Conservation (phyloP, 1,140 invertebrate genomes). For the Subanguina moxae region DNA sequence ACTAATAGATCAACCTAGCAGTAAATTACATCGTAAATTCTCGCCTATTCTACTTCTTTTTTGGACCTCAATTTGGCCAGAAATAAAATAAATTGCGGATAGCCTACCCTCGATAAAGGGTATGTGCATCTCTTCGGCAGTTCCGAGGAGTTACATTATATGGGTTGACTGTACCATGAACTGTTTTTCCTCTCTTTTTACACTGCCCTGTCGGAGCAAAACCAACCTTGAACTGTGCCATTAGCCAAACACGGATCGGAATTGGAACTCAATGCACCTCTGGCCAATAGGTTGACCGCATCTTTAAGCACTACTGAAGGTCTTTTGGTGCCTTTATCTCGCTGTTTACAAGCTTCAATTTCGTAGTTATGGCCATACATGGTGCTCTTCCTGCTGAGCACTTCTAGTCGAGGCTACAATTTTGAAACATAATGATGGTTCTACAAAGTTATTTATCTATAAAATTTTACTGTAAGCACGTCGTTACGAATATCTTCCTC, state of each 20-base stretch:
- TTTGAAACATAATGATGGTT: not conserved
- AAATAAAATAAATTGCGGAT: too few relatives aligned
- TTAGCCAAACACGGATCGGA: not conserved
- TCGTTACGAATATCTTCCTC: conserved; percentile 11
- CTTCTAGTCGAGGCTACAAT: not conserved
- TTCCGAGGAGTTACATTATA: too few relatives aligned
- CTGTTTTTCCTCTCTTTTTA: too few relatives aligned
- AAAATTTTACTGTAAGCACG: not conserved
- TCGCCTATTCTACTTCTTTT: too few relatives aligned
- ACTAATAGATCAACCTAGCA: too few relatives aligned
- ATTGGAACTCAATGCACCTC: not conserved
- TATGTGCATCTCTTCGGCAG: too few relatives aligned
- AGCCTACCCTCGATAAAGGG: too few relatives aligned
- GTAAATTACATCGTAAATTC: too few relatives aligned
- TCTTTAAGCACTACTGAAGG: conserved; percentile 1
- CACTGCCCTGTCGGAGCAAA: too few relatives aligned
- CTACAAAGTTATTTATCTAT: not conserved
- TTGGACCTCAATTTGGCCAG: too few relatives aligned
- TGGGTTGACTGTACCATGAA: too few relatives aligned
- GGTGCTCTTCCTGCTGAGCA: not conserved
- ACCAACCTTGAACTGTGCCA: too few relatives aligned
- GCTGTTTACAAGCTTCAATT: not conserved
- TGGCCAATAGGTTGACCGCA: not conserved
- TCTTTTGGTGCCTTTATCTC: not conserved
- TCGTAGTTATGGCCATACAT: not conserved